Percentiles rank a stretch among this genome's conserved stretches.
Evolutionary conservation across 1,140 invertebrate genomes (phyloP).

Genomic region (Panulirus ornatus): DNA sequence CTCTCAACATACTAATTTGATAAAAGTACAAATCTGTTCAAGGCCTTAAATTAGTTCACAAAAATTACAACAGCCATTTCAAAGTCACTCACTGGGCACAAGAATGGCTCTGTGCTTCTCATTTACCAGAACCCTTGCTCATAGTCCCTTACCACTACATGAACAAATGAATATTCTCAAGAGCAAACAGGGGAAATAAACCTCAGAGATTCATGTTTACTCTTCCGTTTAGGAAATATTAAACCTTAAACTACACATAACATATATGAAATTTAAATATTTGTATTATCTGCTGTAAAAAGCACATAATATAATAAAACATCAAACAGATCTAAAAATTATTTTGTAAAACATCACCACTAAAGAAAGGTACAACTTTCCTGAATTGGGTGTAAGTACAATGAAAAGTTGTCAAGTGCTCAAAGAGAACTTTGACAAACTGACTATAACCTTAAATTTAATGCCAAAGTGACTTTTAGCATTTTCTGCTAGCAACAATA

Average conservation of each 20-base stretch:
- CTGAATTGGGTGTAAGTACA: slow-evolving; percentile 16
- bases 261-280: slow-evolving; percentile 24
- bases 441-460: no score
- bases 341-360: background rate
- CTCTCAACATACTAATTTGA: slow-evolving; percentile 26
- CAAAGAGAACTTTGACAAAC: background rate
- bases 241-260: slow-evolving; percentile 21
- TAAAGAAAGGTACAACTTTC: slow-evolving; percentile 13
- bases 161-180: slow-evolving; percentile 24
- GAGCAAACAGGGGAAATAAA: slow-evolving; percentile 17
- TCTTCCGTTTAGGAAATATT: background rate
- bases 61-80: background rate
- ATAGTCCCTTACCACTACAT: background rate
- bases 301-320: slow-evolving; percentile 29
- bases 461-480: background rate
- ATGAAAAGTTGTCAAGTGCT: background rate
- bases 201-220: slow-evolving; percentile 15
- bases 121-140: background rate
- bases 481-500: background rate
- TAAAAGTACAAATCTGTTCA: slow-evolving; percentile 14
- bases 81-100: slow-evolving; percentile 32
- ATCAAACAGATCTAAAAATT: slow-evolving; percentile 29
- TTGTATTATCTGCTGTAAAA: background rate
- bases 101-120: background rate
- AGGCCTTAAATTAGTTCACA: slow-evolving; percentile 26